Percentiles rank a stretch among this genome's conserved stretches.
phyloP scores from a whole-genome alignment of 1,140 invertebrate species.

The Pseudoatta argentina region DNA sequence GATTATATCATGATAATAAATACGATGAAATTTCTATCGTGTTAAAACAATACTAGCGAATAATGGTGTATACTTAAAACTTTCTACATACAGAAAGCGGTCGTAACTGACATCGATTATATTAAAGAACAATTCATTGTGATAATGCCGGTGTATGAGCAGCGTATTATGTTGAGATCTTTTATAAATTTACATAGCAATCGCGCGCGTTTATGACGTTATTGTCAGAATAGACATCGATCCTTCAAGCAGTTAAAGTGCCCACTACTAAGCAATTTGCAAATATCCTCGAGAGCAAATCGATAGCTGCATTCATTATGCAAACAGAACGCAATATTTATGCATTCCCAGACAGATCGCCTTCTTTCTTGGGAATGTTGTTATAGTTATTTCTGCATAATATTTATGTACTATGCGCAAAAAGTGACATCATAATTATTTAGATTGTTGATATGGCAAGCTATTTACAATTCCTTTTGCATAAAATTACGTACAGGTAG shows the following conservation, averaged over 20 bases:
- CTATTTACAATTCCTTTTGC: neutral
- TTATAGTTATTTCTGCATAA: constrained; percentile 11
- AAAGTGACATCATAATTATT: neutral
- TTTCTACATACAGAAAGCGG: neutral
- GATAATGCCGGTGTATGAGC: neutral
- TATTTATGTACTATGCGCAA: neutral
- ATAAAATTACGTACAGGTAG: constrained; percentile 1
- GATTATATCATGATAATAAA: neutral
- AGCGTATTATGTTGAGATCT: neutral
- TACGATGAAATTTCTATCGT: neutral
- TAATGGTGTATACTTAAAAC: neutral
- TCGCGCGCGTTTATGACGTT: neutral
- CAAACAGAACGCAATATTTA: constrained; percentile 24
- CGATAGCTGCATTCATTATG: constrained; percentile 21
- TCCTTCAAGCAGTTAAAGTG: neutral
- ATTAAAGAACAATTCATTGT: constrained; percentile 13
- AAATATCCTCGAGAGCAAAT: constrained; percentile 20
- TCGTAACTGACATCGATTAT: constrained; percentile 11
- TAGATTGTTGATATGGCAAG: neutral
- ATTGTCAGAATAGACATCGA: constrained; percentile 27
- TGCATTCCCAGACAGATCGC: neutral
- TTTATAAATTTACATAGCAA: constrained; percentile 2
- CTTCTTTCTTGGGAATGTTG: neutral
- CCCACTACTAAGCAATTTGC: constrained; percentile 31
- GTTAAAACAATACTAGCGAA: neutral